Conservation (phyloP, 2,888 invertebrate species). For the Sarcophaga carnaria region DNA sequence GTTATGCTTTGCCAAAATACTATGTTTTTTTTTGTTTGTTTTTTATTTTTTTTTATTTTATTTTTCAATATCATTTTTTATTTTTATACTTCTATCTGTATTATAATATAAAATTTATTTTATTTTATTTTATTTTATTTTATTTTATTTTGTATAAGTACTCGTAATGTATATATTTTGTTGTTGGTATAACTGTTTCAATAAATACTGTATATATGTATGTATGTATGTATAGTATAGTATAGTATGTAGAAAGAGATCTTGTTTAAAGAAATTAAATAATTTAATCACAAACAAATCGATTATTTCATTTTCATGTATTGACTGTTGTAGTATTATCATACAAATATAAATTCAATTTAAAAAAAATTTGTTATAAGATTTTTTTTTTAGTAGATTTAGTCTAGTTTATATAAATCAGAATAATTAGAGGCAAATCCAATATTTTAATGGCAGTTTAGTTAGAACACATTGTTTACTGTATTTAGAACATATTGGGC, state of each 20-base stretch:
- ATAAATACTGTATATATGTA: slow-evolving; percentile 22
- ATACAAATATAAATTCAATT: slow-evolving; percentile 13
- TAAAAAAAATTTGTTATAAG: slow-evolving; percentile 6
- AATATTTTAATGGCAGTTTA: slow-evolving; percentile 6
- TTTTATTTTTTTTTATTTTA: slow-evolving; percentile 47
- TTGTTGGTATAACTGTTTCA: slow-evolving; percentile 21
- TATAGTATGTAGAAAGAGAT: background rate
- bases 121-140: slow-evolving; percentile 45
- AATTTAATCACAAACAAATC: background rate
- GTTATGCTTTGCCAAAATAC: slow-evolving; percentile 71
- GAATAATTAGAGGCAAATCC: slow-evolving; percentile 54
- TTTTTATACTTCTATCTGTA: slow-evolving; percentile 48
- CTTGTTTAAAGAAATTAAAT: background rate
- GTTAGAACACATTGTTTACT: background rate
- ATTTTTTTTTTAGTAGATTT: slow-evolving; percentile 25
- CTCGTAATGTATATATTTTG: too few species aligned
- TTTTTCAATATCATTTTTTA: slow-evolving; percentile 46
- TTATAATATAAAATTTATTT: slow-evolving; percentile 56
- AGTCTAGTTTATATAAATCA: slow-evolving; percentile 49
- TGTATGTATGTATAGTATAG: slow-evolving; percentile 41
- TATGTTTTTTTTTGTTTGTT: slow-evolving; percentile 52
- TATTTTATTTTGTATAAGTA: slow-evolving; percentile 40
- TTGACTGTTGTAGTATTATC: background rate
- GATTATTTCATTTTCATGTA: background rate
- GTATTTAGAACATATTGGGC: background rate